Percentiles rank a stretch among this genome's conserved stretches.
phyloP scores from a whole-genome alignment of 1,140 invertebrate genomes.

The Drosophila teissieri region DNA sequence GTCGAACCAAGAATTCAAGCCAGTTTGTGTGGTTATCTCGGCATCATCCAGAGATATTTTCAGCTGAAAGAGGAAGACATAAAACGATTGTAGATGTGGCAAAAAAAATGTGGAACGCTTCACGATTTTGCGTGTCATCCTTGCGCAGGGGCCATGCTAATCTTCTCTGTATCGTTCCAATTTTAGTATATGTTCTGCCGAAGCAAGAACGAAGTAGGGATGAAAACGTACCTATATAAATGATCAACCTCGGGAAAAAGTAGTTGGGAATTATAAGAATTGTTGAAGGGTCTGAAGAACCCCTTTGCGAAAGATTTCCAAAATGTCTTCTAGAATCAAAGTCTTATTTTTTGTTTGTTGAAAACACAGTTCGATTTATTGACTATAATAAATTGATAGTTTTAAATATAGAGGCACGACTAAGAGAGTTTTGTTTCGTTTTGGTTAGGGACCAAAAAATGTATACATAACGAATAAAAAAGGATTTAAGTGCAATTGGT shows the following conservation, averaged over 20 bases:
- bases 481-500: conserved; percentile 47
- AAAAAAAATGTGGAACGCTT: conserved; percentile 92
- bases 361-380: conserved; percentile 71
- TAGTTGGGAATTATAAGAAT: conserved; percentile 48
- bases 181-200: conserved; percentile 92
- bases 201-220: conserved; percentile 87
- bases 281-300: not conserved
- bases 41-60: conserved; percentile 76
- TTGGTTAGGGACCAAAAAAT: conserved; percentile 44
- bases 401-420: conserved; percentile 72
- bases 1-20: conserved; percentile 87
- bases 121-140: conserved; percentile 96
- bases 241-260: not conserved
- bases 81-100: no score
- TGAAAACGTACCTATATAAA: conserved; percentile 28
- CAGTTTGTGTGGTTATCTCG: conserved; percentile 82
- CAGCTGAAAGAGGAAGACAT: conserved; percentile 59
- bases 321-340: not conserved
- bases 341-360: conserved; percentile 29
- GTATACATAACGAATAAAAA: conserved; percentile 64
- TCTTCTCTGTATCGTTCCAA: conserved; percentile 97
- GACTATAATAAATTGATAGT: conserved; percentile 61
- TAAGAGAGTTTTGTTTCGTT: conserved; percentile 62
- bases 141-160: conserved; percentile 97
- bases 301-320: not conserved